phyloP scores from a whole-genome alignment of 2,113 vertebrate genomes.

The Coptodon bakossiorum region DNA sequence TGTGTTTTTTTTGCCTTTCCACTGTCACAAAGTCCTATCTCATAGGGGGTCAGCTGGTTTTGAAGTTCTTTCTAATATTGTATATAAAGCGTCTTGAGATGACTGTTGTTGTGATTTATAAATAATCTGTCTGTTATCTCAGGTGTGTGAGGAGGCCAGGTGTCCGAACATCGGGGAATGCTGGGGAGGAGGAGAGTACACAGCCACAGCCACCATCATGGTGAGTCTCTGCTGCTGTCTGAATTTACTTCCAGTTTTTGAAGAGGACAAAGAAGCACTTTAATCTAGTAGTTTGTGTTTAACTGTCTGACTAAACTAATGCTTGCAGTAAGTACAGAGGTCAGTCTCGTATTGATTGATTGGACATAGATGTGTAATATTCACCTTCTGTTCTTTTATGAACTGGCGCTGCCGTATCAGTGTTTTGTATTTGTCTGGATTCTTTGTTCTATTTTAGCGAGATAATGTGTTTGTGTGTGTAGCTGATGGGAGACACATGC shows the following conservation, averaged over 20 bases:
- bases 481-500: slow-evolving; percentile 98
- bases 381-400: background rate
- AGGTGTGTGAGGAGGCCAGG: slow-evolving; percentile 97
- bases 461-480: background rate
- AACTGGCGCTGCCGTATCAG: background rate
- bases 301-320: background rate
- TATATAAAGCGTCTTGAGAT: fast-evolving
- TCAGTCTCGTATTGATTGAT: background rate
- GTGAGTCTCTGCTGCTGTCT: slow-evolving; percentile 63
- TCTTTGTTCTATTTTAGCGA: background rate
- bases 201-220: slow-evolving; percentile 97
- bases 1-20: background rate
- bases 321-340: background rate
- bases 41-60: background rate
- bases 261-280: background rate
- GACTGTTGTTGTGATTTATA: background rate
- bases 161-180: slow-evolving; percentile 99
- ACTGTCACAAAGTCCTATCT: background rate
- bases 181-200: slow-evolving; percentile 94
- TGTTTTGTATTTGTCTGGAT: background rate
- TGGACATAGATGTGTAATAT: background rate
- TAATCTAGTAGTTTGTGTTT: background rate
- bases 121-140: background rate
- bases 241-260: background rate
- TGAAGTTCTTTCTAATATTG: background rate